Evolutionary conservation across 1,140 invertebrate species (phyloP).

Genomic region (Gryllus bimaculatus): DNA sequence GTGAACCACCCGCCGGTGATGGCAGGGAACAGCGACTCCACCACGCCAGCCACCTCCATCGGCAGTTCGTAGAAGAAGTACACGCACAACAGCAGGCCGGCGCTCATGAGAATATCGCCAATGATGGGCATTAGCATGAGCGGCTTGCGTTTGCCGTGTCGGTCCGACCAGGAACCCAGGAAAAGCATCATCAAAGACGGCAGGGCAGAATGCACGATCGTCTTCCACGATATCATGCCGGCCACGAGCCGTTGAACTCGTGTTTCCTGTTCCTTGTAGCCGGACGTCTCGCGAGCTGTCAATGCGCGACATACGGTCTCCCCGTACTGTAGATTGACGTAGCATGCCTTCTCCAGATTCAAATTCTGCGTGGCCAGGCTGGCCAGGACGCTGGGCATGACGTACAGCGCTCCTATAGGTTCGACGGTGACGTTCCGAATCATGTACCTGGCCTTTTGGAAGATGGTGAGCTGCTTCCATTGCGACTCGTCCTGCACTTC

Average conservation of each 20-base stretch:
- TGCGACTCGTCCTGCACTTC: neutral
- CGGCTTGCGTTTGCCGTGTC: slow-evolving; percentile 63
- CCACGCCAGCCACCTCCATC: slow-evolving; percentile 58
- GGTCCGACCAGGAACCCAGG: slow-evolving; percentile 68
- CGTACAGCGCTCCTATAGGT: slow-evolving; percentile 66
- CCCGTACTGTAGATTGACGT: slow-evolving; percentile 63
- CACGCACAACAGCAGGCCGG: slow-evolving; percentile 67
- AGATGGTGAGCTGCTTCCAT: neutral
- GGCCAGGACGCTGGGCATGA: slow-evolving; percentile 69
- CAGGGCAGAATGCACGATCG: slow-evolving; percentile 60
- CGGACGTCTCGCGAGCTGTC: slow-evolving; percentile 53
- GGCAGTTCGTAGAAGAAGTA: slow-evolving; percentile 62
- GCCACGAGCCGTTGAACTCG: slow-evolving; percentile 67
- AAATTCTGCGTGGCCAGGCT: slow-evolving; percentile 70
- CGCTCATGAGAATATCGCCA: slow-evolving; percentile 64
- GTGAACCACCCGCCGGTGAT: slow-evolving; percentile 77
- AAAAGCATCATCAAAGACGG: slow-evolving; percentile 67
- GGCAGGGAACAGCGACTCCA: slow-evolving; percentile 66
- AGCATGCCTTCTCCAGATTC: slow-evolving; percentile 73
- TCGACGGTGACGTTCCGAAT: slow-evolving; percentile 61
- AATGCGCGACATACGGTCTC: slow-evolving; percentile 62
- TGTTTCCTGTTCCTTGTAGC: slow-evolving; percentile 58
- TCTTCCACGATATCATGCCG: slow-evolving; percentile 69
- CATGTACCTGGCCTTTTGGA: slow-evolving; percentile 25
- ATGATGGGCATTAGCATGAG: slow-evolving; percentile 75